A percentile compares a stretch with the other conserved stretches of the same genome.
Conservation (phyloP, 2,797 vertebrate genomes). For the Coranthus polyacanthus region DNA sequence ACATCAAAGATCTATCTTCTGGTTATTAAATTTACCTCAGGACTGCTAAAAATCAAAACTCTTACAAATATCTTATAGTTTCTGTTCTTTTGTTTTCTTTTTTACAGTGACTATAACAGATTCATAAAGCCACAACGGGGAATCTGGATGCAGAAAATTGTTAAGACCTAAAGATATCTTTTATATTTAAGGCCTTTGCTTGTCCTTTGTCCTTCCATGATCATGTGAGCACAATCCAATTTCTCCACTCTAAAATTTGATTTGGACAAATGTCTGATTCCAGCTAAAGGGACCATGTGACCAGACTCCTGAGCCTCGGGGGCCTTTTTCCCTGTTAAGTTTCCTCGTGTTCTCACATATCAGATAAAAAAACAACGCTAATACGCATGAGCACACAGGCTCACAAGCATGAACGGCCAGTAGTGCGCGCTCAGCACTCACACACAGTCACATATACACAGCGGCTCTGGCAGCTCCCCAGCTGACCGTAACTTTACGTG, state of each 20-base stretch:
- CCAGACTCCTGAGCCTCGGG: slow-evolving; percentile 32
- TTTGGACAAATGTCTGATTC: slow-evolving; percentile 76
- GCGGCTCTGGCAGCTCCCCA: slow-evolving; percentile 39
- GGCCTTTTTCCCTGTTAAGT: slow-evolving; percentile 49
- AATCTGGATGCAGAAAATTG: neutral
- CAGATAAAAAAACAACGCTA: slow-evolving; percentile 38
- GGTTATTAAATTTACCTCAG: no score
- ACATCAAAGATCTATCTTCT: no score
- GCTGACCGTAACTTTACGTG: slow-evolving; percentile 63
- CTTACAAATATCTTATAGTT: no score
- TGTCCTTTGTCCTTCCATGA: slow-evolving; percentile 48
- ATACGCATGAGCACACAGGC: slow-evolving; percentile 16
- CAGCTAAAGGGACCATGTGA: slow-evolving; percentile 68
- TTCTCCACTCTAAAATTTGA: slow-evolving; percentile 70
- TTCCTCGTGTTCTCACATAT: slow-evolving; percentile 64
- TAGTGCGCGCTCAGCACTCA: slow-evolving; percentile 5
- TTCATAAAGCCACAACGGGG: no score
- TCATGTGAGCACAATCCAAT: slow-evolving; percentile 72
- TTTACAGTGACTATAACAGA: no score
- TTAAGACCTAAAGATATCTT: slow-evolving; percentile 17
- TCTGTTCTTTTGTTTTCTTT: no score
- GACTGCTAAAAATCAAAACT: no score
- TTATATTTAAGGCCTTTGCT: slow-evolving; percentile 29
- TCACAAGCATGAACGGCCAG: slow-evolving; percentile 20
- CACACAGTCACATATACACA: slow-evolving; percentile 20